A percentile compares a stretch with the other conserved stretches of the same genome.
Conservation (phyloP, 2,797 vertebrate species). For the Oceanodroma leucorhoa region DNA sequence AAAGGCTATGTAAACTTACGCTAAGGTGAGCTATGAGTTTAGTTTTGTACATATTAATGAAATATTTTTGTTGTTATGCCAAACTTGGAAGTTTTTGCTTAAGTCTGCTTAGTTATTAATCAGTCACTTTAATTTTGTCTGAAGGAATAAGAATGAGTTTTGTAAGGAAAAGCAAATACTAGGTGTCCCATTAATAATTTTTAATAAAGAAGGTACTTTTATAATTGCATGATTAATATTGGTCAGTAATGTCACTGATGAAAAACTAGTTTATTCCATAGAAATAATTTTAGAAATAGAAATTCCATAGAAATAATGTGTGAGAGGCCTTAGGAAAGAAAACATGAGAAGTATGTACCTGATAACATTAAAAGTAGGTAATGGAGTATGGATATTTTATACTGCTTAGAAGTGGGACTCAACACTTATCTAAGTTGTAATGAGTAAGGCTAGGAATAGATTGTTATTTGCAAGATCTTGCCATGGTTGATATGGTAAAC, state of each 20-base stretch:
- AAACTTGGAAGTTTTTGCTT: background rate
- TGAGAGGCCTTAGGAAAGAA: background rate
- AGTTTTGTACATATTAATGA: background rate
- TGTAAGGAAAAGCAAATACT: background rate
- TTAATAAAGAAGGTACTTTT: background rate
- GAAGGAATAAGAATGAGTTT: background rate
- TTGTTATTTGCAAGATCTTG: background rate
- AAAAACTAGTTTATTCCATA: background rate
- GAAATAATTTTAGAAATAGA: background rate
- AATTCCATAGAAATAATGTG: background rate
- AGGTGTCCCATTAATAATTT: background rate
- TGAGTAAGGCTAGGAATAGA: background rate
- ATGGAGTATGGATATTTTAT: background rate
- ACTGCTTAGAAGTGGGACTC: background rate
- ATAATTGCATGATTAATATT: background rate
- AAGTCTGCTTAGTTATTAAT: background rate
- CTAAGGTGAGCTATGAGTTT: background rate
- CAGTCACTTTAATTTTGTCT: background rate
- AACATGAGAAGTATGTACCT: background rate
- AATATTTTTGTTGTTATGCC: background rate
- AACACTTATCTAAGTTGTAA: background rate
- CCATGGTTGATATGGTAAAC: background rate
- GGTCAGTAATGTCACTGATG: background rate
- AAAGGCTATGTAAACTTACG: background rate
- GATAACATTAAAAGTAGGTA: background rate